These are phyloP conservation scores for Drosophila ezoana DNA, from an alignment of 2,888 invertebrate genomes.

Conservation along the genomic window DNA sequence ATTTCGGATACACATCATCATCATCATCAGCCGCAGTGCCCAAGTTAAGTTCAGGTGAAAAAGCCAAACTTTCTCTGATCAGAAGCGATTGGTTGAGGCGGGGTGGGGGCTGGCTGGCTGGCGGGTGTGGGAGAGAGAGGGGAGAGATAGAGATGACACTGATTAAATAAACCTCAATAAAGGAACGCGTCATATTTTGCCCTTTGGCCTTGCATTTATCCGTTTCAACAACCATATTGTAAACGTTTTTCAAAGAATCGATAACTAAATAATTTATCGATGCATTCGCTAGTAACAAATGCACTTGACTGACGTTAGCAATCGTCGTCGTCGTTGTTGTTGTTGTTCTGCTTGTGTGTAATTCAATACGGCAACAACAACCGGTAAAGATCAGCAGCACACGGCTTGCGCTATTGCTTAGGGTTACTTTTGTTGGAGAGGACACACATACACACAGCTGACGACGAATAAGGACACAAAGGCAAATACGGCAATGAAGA, in stretches of 20 bases:
- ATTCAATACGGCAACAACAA: slow-evolving; percentile 42
- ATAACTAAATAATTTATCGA: slow-evolving; percentile 37
- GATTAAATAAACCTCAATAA: slow-evolving; percentile 30
- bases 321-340: slow-evolving; percentile 1
- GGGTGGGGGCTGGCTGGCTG: background rate
- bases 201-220: slow-evolving; percentile 4
- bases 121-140: background rate
- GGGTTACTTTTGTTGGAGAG: slow-evolving; percentile 51
- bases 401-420: slow-evolving; percentile 42
- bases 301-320: slow-evolving; percentile 39
- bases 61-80: slow-evolving; percentile 57
- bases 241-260: slow-evolving; percentile 12
- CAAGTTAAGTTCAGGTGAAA: slow-evolving; percentile 28
- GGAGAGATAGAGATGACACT: slow-evolving; percentile 22
- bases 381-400: slow-evolving; percentile 51
- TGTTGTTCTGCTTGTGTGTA: slow-evolving; percentile 29
- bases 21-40: slow-evolving; percentile 8
- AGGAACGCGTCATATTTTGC: slow-evolving; percentile 2
- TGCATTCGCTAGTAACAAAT: slow-evolving; percentile 27
- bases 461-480: slow-evolving; percentile 75
- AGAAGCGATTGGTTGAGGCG: slow-evolving; percentile 9
- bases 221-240: background rate
- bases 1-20: slow-evolving; percentile 62
- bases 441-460: slow-evolving; percentile 16
- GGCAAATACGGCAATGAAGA: slow-evolving; percentile 54